A percentile compares a stretch with the other conserved stretches of the same genome.
Evolutionary conservation across 2,888 invertebrate species (phyloP).

Genomic region (Brenthis daphne): DNA sequence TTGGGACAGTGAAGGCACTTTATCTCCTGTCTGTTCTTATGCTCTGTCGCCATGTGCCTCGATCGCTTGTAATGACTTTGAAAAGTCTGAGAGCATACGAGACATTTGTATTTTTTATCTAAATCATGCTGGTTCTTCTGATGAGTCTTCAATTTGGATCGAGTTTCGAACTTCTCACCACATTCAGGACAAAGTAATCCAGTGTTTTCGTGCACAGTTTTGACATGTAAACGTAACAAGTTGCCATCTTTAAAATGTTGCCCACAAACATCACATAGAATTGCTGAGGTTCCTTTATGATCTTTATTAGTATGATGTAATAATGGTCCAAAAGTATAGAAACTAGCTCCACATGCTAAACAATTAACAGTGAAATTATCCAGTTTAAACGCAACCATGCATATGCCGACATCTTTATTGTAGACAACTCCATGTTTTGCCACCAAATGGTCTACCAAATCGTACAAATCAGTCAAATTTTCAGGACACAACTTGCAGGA

Average conservation of each 20-base stretch:
- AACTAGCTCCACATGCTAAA: conserved; percentile 62
- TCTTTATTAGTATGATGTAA: conserved; percentile 73
- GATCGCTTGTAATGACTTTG: conserved; percentile 70
- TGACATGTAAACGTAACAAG: conserved; percentile 62
- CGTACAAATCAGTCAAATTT: conserved; percentile 59
- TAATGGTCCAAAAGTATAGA: conserved; percentile 70
- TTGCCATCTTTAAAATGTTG: conserved; percentile 70
- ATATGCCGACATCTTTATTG: conserved; percentile 69
- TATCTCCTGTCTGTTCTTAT: conserved; percentile 65
- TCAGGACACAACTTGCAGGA: conserved; percentile 65
- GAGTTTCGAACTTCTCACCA: conserved; percentile 73
- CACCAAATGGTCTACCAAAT: conserved; percentile 67
- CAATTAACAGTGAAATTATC: conserved; percentile 66
- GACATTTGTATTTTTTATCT: conserved; percentile 79
- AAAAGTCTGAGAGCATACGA: conserved; percentile 66
- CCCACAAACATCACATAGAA: conserved; percentile 71
- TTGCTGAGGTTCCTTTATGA: conserved; percentile 69
- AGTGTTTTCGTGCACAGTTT: conserved; percentile 65
- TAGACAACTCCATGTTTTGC: conserved; percentile 58
- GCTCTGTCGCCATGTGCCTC: conserved; percentile 69
- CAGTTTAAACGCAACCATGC: conserved; percentile 71
- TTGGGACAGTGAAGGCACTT: conserved; percentile 75
- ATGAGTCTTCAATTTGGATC: conserved; percentile 76
- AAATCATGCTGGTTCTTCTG: conserved; percentile 67
- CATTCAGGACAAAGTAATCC: conserved; percentile 67